phyloP scores from a whole-genome alignment of 2,888 invertebrate genomes.

The Nomada flava region DNA sequence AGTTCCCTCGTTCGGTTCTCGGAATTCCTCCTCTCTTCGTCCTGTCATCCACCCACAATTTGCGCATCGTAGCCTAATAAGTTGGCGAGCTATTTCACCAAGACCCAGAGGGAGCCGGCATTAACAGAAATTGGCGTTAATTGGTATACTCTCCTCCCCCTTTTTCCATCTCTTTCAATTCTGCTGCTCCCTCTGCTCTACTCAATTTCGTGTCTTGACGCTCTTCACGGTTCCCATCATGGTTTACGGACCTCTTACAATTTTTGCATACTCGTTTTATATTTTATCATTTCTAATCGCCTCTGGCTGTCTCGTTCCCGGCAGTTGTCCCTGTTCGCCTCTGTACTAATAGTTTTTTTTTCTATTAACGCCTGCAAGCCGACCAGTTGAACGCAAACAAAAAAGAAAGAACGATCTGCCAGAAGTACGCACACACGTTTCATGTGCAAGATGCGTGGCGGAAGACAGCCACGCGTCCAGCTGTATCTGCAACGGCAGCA shows the following conservation, averaged over 20 bases:
- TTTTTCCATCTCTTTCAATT: conserved; percentile 1
- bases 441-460: conserved; percentile 21
- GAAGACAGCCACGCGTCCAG: conserved; percentile 55
- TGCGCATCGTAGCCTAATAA: conserved; percentile 58
- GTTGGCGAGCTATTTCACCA: conserved; percentile 65
- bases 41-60: conserved; percentile 52
- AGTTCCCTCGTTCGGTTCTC: conserved; percentile 5
- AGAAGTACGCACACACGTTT: conserved; percentile 10
- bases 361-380: conserved; percentile 5
- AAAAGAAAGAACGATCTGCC: conserved; percentile 38
- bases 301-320: background rate
- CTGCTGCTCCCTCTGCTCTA: background rate
- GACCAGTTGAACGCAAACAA: background rate
- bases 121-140: conserved; percentile 83
- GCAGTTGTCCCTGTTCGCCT: conserved; percentile 1
- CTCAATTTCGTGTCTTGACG: conserved; percentile 14
- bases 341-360: conserved; percentile 2
- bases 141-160: conserved; percentile 74
- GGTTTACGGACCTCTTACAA: conserved; percentile 8
- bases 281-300: background rate
- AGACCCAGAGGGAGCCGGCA: conserved; percentile 70
- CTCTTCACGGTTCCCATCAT: conserved; percentile 19
- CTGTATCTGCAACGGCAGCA: conserved; percentile 62
- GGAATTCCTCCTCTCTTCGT: background rate
- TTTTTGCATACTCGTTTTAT: conserved; percentile 15